Evolutionary conservation across 2,888 invertebrate genomes (phyloP), one percentile per base, ranked within the genome.

Genomic region (Apodemia hepburni): DNA sequence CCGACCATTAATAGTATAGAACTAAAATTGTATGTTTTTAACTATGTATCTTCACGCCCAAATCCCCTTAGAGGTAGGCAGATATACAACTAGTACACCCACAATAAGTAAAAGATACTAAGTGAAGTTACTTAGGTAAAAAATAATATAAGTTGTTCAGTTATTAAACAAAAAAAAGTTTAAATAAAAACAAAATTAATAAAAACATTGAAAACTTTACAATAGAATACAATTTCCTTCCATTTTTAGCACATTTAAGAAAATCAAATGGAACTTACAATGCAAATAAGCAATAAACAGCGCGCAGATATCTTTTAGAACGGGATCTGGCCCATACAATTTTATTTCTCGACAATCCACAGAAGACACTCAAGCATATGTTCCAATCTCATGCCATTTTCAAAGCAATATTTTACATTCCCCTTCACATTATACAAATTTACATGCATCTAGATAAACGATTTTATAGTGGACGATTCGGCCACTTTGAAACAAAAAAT

Each of bases 371-470:
- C 45, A 38, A 59, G 33, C 61, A 58, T 61, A 42, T 65, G 65
- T 66, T 72, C 70, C 74, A 73, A 73, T 74, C 73, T 65, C 63
- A 74, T 72, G 72, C 76, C 78, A 78, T 83, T 80, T 74, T 75
- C 71, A 65, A 47, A 69, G 77, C 73, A 75, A 83, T 84, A 83
- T 81, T 79, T 82, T 76, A 80, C 74, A 71, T 74, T 72, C 71
- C 73, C 71, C 61, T 67, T 62, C 70, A 38, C 38, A 38, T 68
- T 72, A 76, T 73, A 71, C 71, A 80, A 79, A 84, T 84, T 83
- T 78, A 75, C 77, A 77, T 70, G 74, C 74, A 78, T 78, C 75
- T 71, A 76, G 84, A 86, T 85, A 87, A 22, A 79, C 75, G 66
- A 12, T 38, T 38, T 66, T 61, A 61, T 70, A 79, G 77, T 78